Conservation (phyloP, 2,113 vertebrate species). For the Arizona elegans region DNA sequence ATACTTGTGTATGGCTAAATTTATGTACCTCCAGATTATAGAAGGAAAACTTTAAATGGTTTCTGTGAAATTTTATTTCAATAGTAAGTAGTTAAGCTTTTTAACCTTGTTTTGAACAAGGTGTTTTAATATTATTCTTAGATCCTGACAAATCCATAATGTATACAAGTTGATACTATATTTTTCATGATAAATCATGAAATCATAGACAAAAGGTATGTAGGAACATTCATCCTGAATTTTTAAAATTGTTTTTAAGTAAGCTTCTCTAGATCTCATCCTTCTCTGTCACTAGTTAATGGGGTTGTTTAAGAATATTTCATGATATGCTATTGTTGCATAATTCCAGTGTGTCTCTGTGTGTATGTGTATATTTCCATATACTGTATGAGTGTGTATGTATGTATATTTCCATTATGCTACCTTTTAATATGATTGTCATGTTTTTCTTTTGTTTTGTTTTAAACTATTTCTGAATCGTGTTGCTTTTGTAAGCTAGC, state of each 20-base stretch:
- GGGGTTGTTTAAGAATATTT: background rate
- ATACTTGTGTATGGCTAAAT: too few species aligned
- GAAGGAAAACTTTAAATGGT: too few species aligned
- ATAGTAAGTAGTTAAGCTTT: too few species aligned
- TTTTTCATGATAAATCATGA: background rate
- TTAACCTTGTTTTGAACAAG: too few species aligned
- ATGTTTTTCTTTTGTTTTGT: background rate
- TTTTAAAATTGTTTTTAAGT: background rate
- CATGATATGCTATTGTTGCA: background rate
- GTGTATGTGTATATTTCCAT: too few species aligned
- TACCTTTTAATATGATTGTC: background rate
- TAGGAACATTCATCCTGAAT: background rate
- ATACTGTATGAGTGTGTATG: background rate
- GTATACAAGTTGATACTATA: background rate
- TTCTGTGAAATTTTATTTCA: too few species aligned
- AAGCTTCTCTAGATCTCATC: background rate
- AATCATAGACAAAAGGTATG: background rate
- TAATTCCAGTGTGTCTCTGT: background rate
- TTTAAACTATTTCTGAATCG: slow-evolving; percentile 2
- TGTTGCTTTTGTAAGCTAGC: background rate
- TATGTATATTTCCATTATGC: background rate
- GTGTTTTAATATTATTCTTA: too few species aligned
- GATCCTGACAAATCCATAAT: too few species aligned
- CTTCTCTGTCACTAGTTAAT: fast-evolving
- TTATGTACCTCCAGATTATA: too few species aligned